Evolutionary conservation across 2,888 invertebrate genomes (phyloP), one percentile per base, ranked within the genome.

Genomic region (Apantesis nais): DNA sequence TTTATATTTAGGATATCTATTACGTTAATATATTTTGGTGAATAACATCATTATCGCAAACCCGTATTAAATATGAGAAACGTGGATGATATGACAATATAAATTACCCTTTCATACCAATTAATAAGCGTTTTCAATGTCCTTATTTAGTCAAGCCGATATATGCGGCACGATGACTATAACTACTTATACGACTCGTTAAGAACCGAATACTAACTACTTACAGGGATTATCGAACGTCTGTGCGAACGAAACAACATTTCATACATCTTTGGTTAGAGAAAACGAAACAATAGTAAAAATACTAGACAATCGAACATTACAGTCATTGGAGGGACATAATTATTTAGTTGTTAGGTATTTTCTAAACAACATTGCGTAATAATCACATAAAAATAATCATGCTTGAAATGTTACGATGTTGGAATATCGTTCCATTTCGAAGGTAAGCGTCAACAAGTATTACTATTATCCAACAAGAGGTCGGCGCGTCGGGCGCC

Each of bases 31-130:
- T 92, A 93, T 93, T 93, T 92, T 93, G 94, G 94, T 94, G 94
- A 94, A 91, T 92, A 95, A 94, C 94, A 94, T 93, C 93, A 92
- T 94, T 93, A 94, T 94, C 95, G 95, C 94, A 93, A 94, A 95
- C 95, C 95, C 95, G 95, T 95, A 94, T 94, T 94, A 92, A 92
- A 93, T 93, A 95, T 94, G 95, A 95, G 95, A 95, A 92, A 94
- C 90, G 93, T 95, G 95, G 94, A 95, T 95, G 95, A 95, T 94
- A 95, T 95, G 95, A 95, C 94, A 94, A 94, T 95, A 95, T 94
- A 94, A 95, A 94, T 95, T 95, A 95, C 95, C 95, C 95, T 95
- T 95, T 95, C 95, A 95, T 95, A 95, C 95, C 95, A 94, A 95
- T 94, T 95, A 95, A 95, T 95, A 95, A 95, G 95, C 95, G 95